These are phyloP conservation scores for Nezara viridula DNA, from an alignment of 2,888 invertebrate genomes.

Conservation along the genomic window DNA sequence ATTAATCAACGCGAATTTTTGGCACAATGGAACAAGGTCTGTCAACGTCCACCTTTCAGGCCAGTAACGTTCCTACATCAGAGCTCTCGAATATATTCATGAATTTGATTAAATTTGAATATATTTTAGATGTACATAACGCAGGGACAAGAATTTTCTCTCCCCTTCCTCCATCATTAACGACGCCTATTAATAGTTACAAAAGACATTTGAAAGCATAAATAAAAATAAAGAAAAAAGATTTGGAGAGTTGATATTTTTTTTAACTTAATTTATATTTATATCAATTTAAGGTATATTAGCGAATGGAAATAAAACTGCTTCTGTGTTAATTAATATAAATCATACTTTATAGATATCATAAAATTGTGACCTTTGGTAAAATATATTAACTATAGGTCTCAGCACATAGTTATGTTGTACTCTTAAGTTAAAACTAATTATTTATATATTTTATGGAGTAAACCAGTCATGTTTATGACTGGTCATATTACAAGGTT, in stretches of 20 bases:
- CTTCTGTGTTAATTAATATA: background rate
- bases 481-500: background rate
- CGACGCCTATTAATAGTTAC: background rate
- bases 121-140: background rate
- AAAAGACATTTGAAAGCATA: too few species aligned
- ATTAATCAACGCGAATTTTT: background rate
- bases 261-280: too few species aligned
- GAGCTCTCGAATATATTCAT: background rate
- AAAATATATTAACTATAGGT: background rate
- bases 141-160: background rate
- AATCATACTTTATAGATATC: background rate
- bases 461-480: background rate
- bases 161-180: too few species aligned
- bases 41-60: background rate
- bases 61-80: background rate
- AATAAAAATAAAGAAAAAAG: too few species aligned
- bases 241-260: too few species aligned
- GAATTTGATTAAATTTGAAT: background rate
- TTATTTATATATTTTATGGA: background rate
- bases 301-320: background rate
- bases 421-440: background rate
- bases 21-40: background rate
- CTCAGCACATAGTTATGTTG: background rate
- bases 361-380: background rate
- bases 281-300: too few species aligned